Conservation (phyloP, 2,888 invertebrate genomes). For the Drepana falcataria region DNA sequence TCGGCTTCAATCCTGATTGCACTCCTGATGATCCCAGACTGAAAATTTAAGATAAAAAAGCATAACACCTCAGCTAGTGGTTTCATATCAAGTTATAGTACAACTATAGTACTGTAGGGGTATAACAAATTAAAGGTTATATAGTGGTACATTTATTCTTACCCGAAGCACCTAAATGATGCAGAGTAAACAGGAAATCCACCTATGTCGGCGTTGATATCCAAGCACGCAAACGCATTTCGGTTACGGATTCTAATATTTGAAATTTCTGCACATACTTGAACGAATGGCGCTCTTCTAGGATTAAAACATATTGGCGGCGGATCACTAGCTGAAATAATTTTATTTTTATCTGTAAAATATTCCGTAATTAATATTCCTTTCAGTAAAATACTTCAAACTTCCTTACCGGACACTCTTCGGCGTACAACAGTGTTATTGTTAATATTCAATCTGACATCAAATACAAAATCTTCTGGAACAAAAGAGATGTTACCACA, state of each 20-base stretch:
- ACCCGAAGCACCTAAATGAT: conserved; percentile 74
- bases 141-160: conserved; percentile 7
- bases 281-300: conserved; percentile 83
- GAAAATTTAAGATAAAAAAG: conserved; percentile 15
- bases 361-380: conserved; percentile 14
- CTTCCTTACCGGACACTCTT: conserved; percentile 83
- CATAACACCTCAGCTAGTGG: not conserved
- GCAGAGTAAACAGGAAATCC: conserved; percentile 79
- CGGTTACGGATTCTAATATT: conserved; percentile 88
- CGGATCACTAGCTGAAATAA: conserved; percentile 83
- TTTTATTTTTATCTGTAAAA: conserved; percentile 6
- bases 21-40: conserved; percentile 65
- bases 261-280: conserved; percentile 86
- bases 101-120: not conserved
- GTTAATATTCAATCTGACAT: conserved; percentile 84
- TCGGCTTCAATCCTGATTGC: conserved; percentile 67
- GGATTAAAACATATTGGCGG: conserved; percentile 84
- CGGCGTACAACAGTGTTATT: conserved; percentile 84
- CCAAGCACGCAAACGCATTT: conserved; percentile 88
- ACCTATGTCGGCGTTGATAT: conserved; percentile 83
- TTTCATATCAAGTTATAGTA: no score
- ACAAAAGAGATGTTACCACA: conserved; percentile 88
- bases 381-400: conserved; percentile 1
- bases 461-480: conserved; percentile 90
- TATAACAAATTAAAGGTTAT: conserved; percentile 5